A percentile compares a stretch with the other conserved stretches of the same genome.
Conservation (phyloP, 92 coral and sea anemone species). For the Parazoanthus swiftii region DNA sequence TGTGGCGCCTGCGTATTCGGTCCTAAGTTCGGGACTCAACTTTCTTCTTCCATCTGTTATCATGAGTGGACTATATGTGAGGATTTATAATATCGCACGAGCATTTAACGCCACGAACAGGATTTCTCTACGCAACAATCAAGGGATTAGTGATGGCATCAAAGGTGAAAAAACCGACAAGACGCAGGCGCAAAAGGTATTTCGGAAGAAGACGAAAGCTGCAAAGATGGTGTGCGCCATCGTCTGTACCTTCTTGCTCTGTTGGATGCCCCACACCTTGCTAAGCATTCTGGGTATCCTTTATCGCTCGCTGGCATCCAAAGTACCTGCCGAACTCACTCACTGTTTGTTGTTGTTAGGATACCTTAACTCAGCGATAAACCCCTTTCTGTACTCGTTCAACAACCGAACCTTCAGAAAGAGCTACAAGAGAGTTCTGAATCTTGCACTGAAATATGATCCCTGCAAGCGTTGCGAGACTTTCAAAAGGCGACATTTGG, state of each 20-base stretch:
- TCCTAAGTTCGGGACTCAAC: constrained; percentile 78
- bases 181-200: constrained; percentile 49
- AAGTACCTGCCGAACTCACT: constrained; percentile 48
- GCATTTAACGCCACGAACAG: background rate
- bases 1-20: constrained; percentile 66
- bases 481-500: background rate
- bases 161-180: background rate
- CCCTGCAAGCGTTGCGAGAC: constrained; percentile 1
- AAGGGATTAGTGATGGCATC: background rate
- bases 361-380: constrained; percentile 82
- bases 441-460: background rate
- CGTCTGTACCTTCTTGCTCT: constrained; percentile 73
- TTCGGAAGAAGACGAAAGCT: constrained; percentile 68
- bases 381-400: constrained; percentile 86
- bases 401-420: constrained; percentile 79
- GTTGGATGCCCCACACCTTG: constrained; percentile 84
- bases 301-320: background rate
- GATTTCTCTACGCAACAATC: background rate
- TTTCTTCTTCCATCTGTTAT: constrained; percentile 74
- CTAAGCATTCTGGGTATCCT: constrained; percentile 54
- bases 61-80: constrained; percentile 70
- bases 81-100: constrained; percentile 61
- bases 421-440: constrained; percentile 61
- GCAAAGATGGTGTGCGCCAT: constrained; percentile 72
- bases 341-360: constrained; percentile 67